Evolutionary conservation across 2,888 invertebrate species (phyloP), one percentile per base, ranked within the genome.

Genomic region (Syritta pipiens): DNA sequence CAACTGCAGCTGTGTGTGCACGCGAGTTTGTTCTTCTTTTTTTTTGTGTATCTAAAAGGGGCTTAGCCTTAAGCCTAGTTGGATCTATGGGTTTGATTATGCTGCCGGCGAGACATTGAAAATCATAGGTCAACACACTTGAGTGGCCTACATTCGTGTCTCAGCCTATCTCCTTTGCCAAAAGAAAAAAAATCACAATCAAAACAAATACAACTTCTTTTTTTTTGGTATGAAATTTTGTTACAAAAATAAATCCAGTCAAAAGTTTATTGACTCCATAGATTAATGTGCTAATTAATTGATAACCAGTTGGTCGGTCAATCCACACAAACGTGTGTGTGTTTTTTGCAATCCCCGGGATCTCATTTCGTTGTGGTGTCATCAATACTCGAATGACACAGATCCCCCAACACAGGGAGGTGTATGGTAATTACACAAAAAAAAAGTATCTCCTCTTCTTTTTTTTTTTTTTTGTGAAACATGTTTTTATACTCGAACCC

Each of bases 211-310:
- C n/a, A n/a, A n/a, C n/a, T n/a, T n/a, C n/a, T n/a, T n/a, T n/a
- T n/a, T n/a, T n/a, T n/a, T n/a, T n/a, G n/a, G n/a, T n/a, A n/a
- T n/a, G n/a, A 40, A 63, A 22, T 17, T 65, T 72, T 57, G 44
- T 51, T 68, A 67, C 46, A 67, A 68, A 74, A 74, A 67, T 46
- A 62, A 60, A 60, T 67, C 53, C 48, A 77, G 53, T 62, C 62
- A 14, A 74, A 68, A 74, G 79, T 79, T 79, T 79, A 67, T 79
- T 79, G 79, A 74, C 79, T 74, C 62, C 79, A 30, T 74, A 68
- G 79, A 67, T 79, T 74, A 74, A 65, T 74, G 79, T 74, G 79
- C 67, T 79, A 79, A 79, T 79, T 60, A 79, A 62, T 72, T 79
- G 74, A 74, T 74, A 74, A 68, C 79, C 79, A 79, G 72, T 79